A percentile compares a stretch with the other conserved stretches of the same genome.
phyloP scores from a whole-genome alignment of 2,797 vertebrate genomes.

The Falco cherrug region DNA sequence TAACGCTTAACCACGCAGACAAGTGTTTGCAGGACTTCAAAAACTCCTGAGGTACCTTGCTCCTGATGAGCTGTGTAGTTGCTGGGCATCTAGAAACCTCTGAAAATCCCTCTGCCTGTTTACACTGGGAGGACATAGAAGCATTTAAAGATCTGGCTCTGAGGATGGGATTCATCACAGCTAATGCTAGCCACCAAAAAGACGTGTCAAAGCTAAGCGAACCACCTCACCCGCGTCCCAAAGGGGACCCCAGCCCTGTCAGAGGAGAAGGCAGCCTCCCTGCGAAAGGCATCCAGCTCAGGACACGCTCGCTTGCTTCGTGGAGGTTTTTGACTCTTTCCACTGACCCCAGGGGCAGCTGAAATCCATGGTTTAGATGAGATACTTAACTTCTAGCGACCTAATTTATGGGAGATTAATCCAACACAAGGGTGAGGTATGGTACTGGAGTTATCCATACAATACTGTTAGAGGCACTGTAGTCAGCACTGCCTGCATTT shows the following conservation, averaged over 20 bases:
- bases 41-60: not conserved
- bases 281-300: not conserved
- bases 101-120: not conserved
- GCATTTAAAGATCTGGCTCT: not conserved
- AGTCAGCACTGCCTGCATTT: not conserved
- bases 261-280: not conserved
- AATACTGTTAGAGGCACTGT: not conserved
- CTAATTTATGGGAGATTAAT: not conserved
- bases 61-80: not conserved
- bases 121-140: not conserved
- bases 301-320: rapidly evolving
- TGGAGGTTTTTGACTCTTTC: not conserved
- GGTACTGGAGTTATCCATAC: not conserved
- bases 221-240: rapidly evolving
- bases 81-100: not conserved
- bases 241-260: not conserved
- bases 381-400: not conserved
- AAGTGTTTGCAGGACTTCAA: not conserved
- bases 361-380: not conserved
- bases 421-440: not conserved
- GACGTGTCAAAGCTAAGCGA: not conserved
- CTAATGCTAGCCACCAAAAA: not conserved
- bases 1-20: not conserved
- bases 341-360: not conserved
- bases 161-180: not conserved